Percentiles rank a stretch among this genome's conserved stretches.
These are phyloP conservation scores for Luehdorfia chinensis DNA, from an alignment of 1,140 invertebrate genomes.

Conservation along the genomic window DNA sequence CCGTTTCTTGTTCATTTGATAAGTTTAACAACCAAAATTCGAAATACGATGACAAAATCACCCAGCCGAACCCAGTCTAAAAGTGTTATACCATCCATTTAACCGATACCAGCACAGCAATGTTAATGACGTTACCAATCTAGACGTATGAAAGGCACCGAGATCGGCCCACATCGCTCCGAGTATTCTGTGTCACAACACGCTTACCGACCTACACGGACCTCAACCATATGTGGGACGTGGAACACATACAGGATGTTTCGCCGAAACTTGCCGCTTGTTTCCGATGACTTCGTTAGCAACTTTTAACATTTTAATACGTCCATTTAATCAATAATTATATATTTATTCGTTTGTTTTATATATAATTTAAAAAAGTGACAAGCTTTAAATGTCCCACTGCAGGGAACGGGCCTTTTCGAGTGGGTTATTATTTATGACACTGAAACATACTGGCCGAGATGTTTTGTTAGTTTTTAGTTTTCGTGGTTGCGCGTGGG, in stretches of 20 bases:
- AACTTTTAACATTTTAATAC: no score
- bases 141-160: slow-evolving; percentile 14
- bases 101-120: slow-evolving; percentile 4
- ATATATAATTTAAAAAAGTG: no score
- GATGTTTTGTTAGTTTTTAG: no score
- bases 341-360: no score
- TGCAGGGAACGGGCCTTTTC: no score
- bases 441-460: no score
- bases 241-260: slow-evolving; percentile 24
- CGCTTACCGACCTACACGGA: slow-evolving; percentile 52
- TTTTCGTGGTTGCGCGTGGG: no score
- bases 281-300: background rate
- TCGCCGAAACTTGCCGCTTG: slow-evolving; percentile 4
- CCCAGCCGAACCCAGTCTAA: slow-evolving; percentile 3
- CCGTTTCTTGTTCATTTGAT: no score
- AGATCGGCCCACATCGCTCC: slow-evolving; percentile 27
- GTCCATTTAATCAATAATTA: no score
- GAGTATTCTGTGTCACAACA: slow-evolving; percentile 28
- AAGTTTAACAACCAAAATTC: slow-evolving; percentile 8
- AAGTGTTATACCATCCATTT: slow-evolving; percentile 11
- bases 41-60: slow-evolving; percentile 3
- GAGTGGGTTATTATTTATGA: no score
- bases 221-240: slow-evolving; percentile 47
- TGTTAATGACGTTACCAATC: slow-evolving; percentile 18
- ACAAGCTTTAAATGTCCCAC: no score